Evolutionary conservation across 2,797 vertebrate genomes (phyloP), one percentile per base, ranked within the genome.

Genomic region (Gymnopithys bicolor): DNA sequence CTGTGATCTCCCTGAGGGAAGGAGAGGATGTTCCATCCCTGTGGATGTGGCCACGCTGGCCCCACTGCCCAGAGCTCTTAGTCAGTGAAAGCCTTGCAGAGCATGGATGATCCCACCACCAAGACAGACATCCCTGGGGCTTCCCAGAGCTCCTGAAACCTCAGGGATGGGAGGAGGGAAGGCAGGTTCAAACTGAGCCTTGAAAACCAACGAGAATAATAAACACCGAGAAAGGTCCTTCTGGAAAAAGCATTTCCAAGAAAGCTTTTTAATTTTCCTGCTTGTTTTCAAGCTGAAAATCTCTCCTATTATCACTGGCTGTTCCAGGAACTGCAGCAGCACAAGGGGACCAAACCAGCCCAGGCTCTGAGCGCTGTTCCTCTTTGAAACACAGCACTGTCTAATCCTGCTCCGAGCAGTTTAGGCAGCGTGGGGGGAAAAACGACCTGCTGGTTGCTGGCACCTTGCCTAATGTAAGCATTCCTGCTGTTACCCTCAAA

Each of bases 401-500:
- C 45, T 32, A 83, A 94, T 86, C 76, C 94, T 90, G 93, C 95
- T 96, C 96, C 5, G 85, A 94, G 91, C 82, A 81, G 79, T 93
- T 88, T 62, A 87, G 95, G 78, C 55, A 77, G 85, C 95, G 13
- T 71, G 89, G 91, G 94, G 89, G 73, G 93, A 89, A 91, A 93
- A 94, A 93, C 86, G 14, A 13, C 87, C 89, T 58, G 91, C 85
- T 94, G 95, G 91, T 71, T 91, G 83, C 94, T 96, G 96, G 95
- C 95, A 88, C 89, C 95, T 94, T 93, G 95, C 94, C 95, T 94
- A 95, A 93, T 95, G 82, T 23, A 74, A 92, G 84, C 89, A 43
- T 80, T 93, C 93, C 93, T 89, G 94, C 95, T 96, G 95, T 25
- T 96, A 89, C 84, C 79, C 94, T 96, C 89, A 96, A 88, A 94